Conservation (phyloP, 2,797 vertebrate species). For the Dromococcyx pavoninus region DNA sequence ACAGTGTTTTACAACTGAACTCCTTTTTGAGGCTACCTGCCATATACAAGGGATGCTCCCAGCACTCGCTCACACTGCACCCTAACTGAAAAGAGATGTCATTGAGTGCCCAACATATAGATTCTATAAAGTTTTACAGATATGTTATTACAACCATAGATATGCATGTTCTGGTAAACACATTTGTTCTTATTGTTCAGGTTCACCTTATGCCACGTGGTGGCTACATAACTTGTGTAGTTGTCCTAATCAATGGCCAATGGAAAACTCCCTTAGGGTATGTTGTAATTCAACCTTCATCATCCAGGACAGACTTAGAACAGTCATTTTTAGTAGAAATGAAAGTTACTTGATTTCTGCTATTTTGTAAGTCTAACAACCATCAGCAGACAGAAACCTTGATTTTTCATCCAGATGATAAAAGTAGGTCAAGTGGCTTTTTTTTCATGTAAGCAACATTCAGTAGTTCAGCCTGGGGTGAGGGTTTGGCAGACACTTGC, state of each 20-base stretch:
- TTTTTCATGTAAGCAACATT: constrained; percentile 1
- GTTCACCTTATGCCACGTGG: not conserved
- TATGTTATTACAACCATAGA: not conserved
- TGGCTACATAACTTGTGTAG: not conserved
- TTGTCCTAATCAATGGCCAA: not conserved
- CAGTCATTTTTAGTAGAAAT: not conserved
- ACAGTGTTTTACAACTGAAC: not conserved
- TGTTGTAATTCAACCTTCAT: not conserved
- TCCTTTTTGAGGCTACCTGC: not conserved
- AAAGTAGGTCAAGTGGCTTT: constrained; percentile 37
- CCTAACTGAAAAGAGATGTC: not conserved
- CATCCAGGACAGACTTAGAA: not conserved
- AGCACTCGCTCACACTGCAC: not conserved
- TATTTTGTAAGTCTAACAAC: constrained; percentile 1
- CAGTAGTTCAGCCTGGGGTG: not conserved
- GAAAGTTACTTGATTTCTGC: not conserved
- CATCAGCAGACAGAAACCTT: not conserved
- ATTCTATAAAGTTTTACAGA: not conserved
- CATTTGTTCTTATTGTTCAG: not conserved
- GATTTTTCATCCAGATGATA: constrained; percentile 19
- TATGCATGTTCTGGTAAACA: not conserved
- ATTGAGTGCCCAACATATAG: not conserved
- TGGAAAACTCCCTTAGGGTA: not conserved
- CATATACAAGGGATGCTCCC: not conserved
- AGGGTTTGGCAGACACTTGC: constrained; percentile 22